phyloP scores from a whole-genome alignment of 2,888 invertebrate genomes.

The Therioaphis trifolii region DNA sequence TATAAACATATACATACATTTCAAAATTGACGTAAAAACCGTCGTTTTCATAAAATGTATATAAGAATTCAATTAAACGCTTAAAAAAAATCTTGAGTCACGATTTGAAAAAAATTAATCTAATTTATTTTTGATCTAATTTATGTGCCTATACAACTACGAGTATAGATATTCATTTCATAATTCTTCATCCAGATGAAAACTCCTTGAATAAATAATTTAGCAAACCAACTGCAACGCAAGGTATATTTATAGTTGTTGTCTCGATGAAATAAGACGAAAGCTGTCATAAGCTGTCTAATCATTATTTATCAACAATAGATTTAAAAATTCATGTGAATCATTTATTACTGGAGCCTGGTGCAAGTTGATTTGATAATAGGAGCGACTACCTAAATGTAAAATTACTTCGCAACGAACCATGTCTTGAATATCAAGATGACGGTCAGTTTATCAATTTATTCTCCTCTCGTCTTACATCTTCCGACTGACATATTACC shows the following conservation, averaged over 20 bases:
- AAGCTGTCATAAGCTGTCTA: slow-evolving; percentile 18
- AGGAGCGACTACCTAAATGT: neutral
- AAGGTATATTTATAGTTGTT: slow-evolving; percentile 13
- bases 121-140: too few relatives aligned
- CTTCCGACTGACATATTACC: neutral
- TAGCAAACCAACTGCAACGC: too few relatives aligned
- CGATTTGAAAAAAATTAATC: too few relatives aligned
- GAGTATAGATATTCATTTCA: too few relatives aligned
- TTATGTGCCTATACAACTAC: too few relatives aligned
- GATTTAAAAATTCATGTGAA: neutral
- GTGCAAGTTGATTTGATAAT: neutral
- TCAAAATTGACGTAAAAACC: too few relatives aligned
- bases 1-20: too few relatives aligned
- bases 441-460: slow-evolving; percentile 18
- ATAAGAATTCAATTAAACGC: too few relatives aligned
- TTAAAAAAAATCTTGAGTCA: too few relatives aligned
- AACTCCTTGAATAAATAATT: too few relatives aligned
- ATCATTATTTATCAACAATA: slow-evolving; percentile 17
- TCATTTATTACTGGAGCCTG: neutral
- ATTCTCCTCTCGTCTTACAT: slow-evolving; percentile 6
- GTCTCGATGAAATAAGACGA: neutral
- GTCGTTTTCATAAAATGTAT: too few relatives aligned
- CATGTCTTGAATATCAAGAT: slow-evolving; percentile 26
- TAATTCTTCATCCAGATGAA: too few relatives aligned
- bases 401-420: slow-evolving; percentile 9